Evolutionary conservation across 2,888 invertebrate genomes (phyloP).

Genomic region (Dicyrtoma fusca): DNA sequence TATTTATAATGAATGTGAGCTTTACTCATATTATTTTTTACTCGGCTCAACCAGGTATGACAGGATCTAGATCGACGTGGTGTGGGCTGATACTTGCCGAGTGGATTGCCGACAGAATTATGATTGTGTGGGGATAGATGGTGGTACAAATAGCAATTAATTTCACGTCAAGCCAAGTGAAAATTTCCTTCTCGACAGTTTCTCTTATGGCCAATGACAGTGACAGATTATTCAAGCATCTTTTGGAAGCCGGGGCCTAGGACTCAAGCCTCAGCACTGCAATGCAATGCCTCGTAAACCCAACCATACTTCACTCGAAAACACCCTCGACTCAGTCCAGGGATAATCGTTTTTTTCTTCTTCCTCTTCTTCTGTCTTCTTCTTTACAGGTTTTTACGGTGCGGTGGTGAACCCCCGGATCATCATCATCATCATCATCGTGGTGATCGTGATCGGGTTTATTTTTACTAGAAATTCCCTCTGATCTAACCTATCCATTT

Average conservation of each 20-base stretch:
- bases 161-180: constrained; percentile 29
- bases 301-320: background rate
- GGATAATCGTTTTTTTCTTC: background rate
- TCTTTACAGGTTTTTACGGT: no score
- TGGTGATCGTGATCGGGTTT: background rate
- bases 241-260: background rate
- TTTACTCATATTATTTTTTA: no score
- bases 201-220: constrained; percentile 21
- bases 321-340: constrained; percentile 12
- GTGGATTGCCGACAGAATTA: background rate
- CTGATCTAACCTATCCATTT: no score
- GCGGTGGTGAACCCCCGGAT: background rate
- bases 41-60: no score
- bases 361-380: background rate
- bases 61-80: no score
- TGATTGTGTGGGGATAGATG: background rate
- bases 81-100: no score
- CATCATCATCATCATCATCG: constrained; percentile 4
- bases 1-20: no score
- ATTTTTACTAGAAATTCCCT: no score
- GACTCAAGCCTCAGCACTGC: no score
- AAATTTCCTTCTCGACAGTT: constrained; percentile 29
- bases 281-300: no score
- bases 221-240: constrained; percentile 27
- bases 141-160: constrained; percentile 32